Evolutionary conservation across 2,797 vertebrate species (phyloP).

Genomic region (Halcyon chelicuti): DNA sequence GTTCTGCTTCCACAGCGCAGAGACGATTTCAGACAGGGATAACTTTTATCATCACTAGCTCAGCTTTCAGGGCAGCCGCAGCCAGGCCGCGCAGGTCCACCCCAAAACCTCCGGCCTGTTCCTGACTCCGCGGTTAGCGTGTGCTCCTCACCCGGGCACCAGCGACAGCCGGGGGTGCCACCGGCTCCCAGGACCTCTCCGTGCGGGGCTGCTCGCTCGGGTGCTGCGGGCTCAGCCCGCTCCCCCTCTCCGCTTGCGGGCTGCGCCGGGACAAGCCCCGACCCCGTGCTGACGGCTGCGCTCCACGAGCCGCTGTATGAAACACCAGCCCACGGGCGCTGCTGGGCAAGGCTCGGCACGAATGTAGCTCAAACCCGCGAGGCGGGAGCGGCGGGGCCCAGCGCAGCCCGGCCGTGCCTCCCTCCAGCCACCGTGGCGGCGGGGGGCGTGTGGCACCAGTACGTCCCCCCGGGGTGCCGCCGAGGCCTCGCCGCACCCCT

Average conservation of each 20-base stretch:
- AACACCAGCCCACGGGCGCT: not conserved
- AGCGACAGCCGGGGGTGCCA: fast-evolving
- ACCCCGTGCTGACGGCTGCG: not conserved
- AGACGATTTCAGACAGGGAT: conserved; percentile 73
- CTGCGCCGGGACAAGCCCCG: too few relatives aligned
- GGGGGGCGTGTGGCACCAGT: fast-evolving
- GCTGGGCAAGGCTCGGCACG: not conserved
- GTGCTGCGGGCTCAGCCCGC: fast-evolving
- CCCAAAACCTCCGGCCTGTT: fast-evolving
- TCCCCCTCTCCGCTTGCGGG: fast-evolving
- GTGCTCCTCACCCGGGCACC: not conserved
- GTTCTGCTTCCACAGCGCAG: conserved; percentile 51
- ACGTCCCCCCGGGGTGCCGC: fast-evolving
- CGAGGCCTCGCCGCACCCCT: not conserved
- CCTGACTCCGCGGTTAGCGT: fast-evolving
- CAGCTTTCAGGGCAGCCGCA: not conserved
- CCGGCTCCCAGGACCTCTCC: fast-evolving
- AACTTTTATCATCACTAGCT: conserved; percentile 74
- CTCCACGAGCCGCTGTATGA: not conserved
- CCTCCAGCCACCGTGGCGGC: not conserved
- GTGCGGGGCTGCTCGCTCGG: fast-evolving
- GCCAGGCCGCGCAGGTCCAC: fast-evolving
- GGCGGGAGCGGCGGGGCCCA: not conserved
- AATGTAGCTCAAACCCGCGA: fast-evolving
- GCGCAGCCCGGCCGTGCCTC: not conserved